These are phyloP conservation scores for Hylyphantes graminicola DNA, from an alignment of 1,140 invertebrate genomes.

Conservation along the genomic window DNA sequence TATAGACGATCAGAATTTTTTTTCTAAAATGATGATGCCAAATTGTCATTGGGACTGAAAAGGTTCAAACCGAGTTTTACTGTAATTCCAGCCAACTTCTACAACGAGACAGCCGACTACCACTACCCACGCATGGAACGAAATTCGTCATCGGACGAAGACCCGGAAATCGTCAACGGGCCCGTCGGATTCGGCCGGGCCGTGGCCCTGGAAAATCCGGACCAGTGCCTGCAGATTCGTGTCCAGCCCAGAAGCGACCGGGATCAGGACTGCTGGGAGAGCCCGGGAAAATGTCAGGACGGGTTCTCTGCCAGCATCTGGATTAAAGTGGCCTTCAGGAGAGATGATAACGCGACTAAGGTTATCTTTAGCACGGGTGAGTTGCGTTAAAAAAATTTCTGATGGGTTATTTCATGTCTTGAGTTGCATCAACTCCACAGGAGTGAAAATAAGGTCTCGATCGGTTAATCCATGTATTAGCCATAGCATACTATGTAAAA, in stretches of 20 bases:
- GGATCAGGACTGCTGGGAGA: conserved; percentile 21
- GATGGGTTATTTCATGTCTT: background rate
- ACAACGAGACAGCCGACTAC: conserved; percentile 41
- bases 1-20: too few species aligned
- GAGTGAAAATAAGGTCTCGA: too few species aligned
- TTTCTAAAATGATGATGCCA: too few species aligned
- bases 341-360: conserved; percentile 9
- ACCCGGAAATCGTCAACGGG: conserved; percentile 24
- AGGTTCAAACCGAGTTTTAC: too few species aligned
- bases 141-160: background rate
- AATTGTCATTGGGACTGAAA: too few species aligned
- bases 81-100: conserved; percentile 8
- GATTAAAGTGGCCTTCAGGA: conserved; percentile 28
- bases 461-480: too few species aligned
- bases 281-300: conserved; percentile 10
- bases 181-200: conserved; percentile 51
- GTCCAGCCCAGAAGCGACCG: background rate
- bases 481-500: too few species aligned
- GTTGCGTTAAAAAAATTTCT: background rate
- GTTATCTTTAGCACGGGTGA: conserved; percentile 42
- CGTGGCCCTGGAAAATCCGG: background rate
- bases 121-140: conserved; percentile 33
- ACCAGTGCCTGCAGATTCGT: conserved; percentile 13
- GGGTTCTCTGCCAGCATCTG: conserved; percentile 50
- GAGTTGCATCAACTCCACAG: background rate